Conservation (phyloP, 2,113 vertebrate species). For the Deroptyus accipitrinus region DNA sequence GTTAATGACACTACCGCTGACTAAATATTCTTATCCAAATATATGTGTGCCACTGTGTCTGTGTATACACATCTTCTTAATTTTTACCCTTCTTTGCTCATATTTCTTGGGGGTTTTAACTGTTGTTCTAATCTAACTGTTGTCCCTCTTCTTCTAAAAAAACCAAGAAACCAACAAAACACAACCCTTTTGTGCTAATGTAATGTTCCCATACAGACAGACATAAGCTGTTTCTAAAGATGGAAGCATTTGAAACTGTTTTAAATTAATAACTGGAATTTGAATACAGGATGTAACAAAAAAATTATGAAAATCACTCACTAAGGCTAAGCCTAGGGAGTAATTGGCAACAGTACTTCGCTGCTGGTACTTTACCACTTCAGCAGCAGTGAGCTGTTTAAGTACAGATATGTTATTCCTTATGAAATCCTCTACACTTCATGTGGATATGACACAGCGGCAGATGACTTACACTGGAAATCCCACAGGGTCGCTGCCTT, state of each 20-base stretch:
- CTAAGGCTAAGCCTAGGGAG: neutral
- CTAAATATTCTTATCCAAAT: neutral
- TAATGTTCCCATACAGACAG: neutral
- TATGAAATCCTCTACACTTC: neutral
- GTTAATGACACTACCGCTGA: neutral
- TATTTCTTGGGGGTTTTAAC: neutral
- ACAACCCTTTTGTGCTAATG: neutral
- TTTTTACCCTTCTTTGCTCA: neutral
- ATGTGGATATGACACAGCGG: neutral
- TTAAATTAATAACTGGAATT: neutral
- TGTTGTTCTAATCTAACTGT: neutral
- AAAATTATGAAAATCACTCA: neutral
- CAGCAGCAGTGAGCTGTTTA: neutral
- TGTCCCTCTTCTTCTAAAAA: neutral
- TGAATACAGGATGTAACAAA: neutral
- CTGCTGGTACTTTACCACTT: neutral
- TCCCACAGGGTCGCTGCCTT: neutral
- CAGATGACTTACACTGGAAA: neutral
- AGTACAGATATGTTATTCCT: neutral
- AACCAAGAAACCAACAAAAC: neutral
- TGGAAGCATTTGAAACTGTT: neutral
- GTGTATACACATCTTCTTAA: neutral
- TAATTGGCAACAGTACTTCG: neutral
- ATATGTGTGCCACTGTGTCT: neutral
- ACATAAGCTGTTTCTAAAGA: neutral